Conservation (phyloP, 2,113 vertebrate genomes). For the Myotis yumanensis region DNA sequence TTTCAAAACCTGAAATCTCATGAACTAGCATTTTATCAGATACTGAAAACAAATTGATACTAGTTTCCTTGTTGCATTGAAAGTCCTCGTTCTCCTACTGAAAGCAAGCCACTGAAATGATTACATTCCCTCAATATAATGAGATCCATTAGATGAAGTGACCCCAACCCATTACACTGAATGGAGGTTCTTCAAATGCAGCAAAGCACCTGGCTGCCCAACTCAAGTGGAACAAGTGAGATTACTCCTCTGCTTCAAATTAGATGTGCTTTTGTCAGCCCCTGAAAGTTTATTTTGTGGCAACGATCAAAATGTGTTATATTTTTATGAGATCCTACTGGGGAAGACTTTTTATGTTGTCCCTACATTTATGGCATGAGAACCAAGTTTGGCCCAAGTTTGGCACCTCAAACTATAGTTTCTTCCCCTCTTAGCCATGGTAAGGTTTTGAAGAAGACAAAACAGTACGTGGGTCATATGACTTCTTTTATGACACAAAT, state of each 20-base stretch:
- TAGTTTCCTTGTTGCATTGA: neutral
- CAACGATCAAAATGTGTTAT: neutral
- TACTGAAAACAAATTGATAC: neutral
- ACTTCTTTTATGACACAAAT: neutral
- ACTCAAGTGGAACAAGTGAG: slow-evolving; percentile 43
- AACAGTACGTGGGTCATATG: neutral
- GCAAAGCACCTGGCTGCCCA: neutral
- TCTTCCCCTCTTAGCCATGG: neutral
- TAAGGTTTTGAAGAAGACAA: neutral
- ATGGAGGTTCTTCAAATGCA: slow-evolving; percentile 28
- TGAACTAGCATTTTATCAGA: neutral
- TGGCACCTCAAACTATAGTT: neutral
- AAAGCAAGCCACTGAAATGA: slow-evolving; percentile 53
- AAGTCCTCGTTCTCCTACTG: neutral
- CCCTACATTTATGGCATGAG: neutral
- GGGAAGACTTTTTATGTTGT: neutral
- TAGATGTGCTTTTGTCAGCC: neutral
- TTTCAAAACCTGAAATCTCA: neutral
- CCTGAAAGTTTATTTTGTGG: slow-evolving; percentile 7
- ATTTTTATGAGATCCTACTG: neutral
- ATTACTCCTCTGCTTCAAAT: slow-evolving; percentile 36
- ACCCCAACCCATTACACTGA: neutral
- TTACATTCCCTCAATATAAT: slow-evolving; percentile 9
- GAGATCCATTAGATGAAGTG: slow-evolving; percentile 28
- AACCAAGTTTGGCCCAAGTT: no score